Percentiles rank a stretch among this genome's conserved stretches.
Evolutionary conservation across 2,888 invertebrate genomes (phyloP).

Genomic region (Pardosa pseudoannulata): DNA sequence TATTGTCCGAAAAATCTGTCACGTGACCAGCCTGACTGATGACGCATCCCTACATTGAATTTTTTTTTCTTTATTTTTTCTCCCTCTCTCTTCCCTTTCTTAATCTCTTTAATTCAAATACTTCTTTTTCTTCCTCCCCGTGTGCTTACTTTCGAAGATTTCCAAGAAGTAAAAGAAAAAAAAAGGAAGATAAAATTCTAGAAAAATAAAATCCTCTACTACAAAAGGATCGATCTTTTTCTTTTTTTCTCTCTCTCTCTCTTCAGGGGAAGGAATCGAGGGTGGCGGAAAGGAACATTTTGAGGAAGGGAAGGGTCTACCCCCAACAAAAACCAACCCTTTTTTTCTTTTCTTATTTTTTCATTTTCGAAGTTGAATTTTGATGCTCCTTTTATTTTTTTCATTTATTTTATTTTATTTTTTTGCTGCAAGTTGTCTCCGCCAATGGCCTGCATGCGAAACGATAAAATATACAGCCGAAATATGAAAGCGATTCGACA

Average conservation of each 20-base stretch:
- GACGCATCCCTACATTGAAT: constrained; percentile 20
- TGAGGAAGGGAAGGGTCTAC: constrained; percentile 39
- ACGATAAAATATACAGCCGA: constrained; percentile 19
- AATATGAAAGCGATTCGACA: constrained; percentile 60
- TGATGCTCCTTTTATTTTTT: neutral
- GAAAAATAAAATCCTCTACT: constrained; percentile 20
- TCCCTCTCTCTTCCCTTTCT: constrained; percentile 16
- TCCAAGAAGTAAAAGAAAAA: constrained; percentile 22
- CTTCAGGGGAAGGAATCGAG: too few relatives aligned
- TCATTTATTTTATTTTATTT: neutral
- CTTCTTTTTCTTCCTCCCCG: constrained; percentile 21
- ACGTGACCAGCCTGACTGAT: constrained; percentile 57
- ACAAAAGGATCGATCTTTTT: neutral
- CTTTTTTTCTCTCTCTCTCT: constrained; percentile 6
- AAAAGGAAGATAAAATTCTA: constrained; percentile 5
- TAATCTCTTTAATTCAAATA: constrained; percentile 69
- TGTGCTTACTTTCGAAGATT: constrained; percentile 39
- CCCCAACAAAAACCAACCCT: constrained; percentile 38
- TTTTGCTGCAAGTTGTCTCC: constrained; percentile 32
- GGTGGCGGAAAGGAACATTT: constrained; percentile 3
- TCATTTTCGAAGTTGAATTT: neutral
- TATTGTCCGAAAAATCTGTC: constrained; percentile 54
- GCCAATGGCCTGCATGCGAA: constrained; percentile 49
- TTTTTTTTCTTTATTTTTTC: constrained; percentile 31
- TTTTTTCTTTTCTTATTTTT: too few relatives aligned